Conservation (phyloP, 2,113 vertebrate genomes). For the Nicator chloris region DNA sequence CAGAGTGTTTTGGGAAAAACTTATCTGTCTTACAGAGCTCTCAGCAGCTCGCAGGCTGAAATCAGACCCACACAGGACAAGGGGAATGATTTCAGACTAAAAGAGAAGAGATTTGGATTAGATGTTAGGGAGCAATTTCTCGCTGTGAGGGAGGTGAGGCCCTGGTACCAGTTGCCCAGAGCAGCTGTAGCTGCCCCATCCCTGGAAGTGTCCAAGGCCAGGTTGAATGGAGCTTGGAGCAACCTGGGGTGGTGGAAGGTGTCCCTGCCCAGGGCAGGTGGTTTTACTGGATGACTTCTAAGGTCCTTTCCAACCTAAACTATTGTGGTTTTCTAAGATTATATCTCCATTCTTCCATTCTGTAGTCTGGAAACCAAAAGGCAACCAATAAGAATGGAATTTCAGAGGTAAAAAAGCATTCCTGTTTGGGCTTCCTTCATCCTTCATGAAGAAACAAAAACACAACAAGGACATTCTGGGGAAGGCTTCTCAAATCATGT, state of each 20-base stretch:
- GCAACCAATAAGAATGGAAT: not conserved
- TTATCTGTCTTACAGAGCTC: too few relatives aligned
- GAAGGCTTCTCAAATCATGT: not conserved
- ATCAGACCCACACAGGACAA: too few relatives aligned
- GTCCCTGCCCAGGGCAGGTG: not conserved
- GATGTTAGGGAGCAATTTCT: not conserved
- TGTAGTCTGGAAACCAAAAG: not conserved
- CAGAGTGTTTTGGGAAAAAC: too few relatives aligned
- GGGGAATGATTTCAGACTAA: not conserved
- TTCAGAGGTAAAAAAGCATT: not conserved
- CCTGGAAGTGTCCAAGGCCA: not conserved
- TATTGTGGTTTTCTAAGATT: not conserved
- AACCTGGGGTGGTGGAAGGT: not conserved
- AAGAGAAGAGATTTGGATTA: not conserved
- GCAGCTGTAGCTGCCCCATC: not conserved
- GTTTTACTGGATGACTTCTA: not conserved
- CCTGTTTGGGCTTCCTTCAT: not conserved
- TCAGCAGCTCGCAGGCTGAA: too few relatives aligned
- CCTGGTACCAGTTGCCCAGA: not conserved
- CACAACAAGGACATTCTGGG: not conserved
- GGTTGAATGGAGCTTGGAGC: accelerated
- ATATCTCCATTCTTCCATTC: not conserved
- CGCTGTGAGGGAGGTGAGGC: not conserved
- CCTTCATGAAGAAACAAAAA: not conserved
- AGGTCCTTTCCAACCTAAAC: not conserved